A percentile compares a stretch with the other conserved stretches of the same genome.
Conservation (phyloP, 2,797 vertebrate species). For the Echiichthys vipera region DNA sequence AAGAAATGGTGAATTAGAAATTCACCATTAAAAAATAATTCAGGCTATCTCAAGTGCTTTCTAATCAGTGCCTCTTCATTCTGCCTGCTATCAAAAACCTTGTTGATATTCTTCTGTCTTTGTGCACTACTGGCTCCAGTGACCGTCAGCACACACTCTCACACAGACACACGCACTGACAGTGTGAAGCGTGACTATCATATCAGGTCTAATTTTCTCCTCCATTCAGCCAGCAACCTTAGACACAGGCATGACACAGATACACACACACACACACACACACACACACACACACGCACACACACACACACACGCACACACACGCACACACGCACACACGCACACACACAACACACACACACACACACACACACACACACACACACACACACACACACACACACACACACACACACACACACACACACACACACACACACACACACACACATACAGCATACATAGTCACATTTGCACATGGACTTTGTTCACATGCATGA, state of each 20-base stretch:
- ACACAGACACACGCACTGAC: slow-evolving; percentile 38
- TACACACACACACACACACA: slow-evolving; percentile 31
- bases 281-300: slow-evolving; percentile 1
- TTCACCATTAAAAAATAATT: slow-evolving; percentile 23
- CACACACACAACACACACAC: slow-evolving; percentile 3
- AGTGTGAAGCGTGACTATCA: slow-evolving; percentile 83
- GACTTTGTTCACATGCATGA: slow-evolving; percentile 54
- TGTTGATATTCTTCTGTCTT: slow-evolving; percentile 71
- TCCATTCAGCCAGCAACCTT: slow-evolving; percentile 83
- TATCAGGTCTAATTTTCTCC: slow-evolving; percentile 88
- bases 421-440: slow-evolving; percentile 4
- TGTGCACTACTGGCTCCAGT: slow-evolving; percentile 68
- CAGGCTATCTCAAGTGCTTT: slow-evolving; percentile 42
- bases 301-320: slow-evolving; percentile 25
- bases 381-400: slow-evolving; percentile 7
- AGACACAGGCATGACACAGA: slow-evolving; percentile 57
- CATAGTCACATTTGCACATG: slow-evolving; percentile 52
- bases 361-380: slow-evolving; percentile 57
- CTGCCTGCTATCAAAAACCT: slow-evolving; percentile 47
- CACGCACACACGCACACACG: slow-evolving; percentile 57
- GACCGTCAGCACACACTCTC: slow-evolving; percentile 57
- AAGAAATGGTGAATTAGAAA: slow-evolving; percentile 22
- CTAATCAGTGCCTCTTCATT: slow-evolving; percentile 46
- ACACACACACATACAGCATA: slow-evolving; percentile 23
- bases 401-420: slow-evolving; percentile 45